Evolutionary conservation across 1,140 invertebrate species (phyloP), one percentile per base, ranked within the genome.

Genomic region (Whitmania pigra): DNA sequence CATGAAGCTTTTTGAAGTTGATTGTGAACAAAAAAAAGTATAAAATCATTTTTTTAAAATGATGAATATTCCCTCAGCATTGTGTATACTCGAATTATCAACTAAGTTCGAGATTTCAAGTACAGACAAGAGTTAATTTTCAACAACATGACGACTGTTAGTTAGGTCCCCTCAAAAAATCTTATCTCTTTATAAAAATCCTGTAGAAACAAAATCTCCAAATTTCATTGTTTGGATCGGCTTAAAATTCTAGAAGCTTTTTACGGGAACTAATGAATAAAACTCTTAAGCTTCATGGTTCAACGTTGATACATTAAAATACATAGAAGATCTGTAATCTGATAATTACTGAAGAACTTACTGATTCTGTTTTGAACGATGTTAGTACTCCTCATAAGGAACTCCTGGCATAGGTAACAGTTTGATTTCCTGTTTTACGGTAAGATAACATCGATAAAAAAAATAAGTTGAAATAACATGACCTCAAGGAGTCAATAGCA

Each of bases 311-410:
- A 36, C 31, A 36, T 6, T 3, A 6, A 36, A 36, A 36, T 36
- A 36, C 31, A 36, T 6, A 36, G 31, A 36, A 36, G 6, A 36
- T 29, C 25, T 25, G 15, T 25, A 29, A 18, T 15, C n/a, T 69
- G 67, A 22, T 6, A n/a, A 20, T 69, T 29, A 22, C 27, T 29
- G 22, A 73, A 67, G 20, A 22, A 74, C 77, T 76, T 77, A 80
- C 79, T 71, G 72, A 72, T 63, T 71, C 73, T 76, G 54, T 77
- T 76, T 54, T 80, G 79, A 63, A 80, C 67, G 70, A 80, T 76
- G 53, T 79, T 79, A 22, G 53, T 40, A 17, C 78, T 79, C 72
- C 78, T 77, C 73, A 75, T 78, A 15, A 78, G 67, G 13, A 80
- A 74, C 73, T 80, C 76, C 17, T 77, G 43, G 76, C 79, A 80